Base-by-base conservation (phyloP, 1,140 invertebrate genomes). In the Lanistes nyassanus region DNA sequence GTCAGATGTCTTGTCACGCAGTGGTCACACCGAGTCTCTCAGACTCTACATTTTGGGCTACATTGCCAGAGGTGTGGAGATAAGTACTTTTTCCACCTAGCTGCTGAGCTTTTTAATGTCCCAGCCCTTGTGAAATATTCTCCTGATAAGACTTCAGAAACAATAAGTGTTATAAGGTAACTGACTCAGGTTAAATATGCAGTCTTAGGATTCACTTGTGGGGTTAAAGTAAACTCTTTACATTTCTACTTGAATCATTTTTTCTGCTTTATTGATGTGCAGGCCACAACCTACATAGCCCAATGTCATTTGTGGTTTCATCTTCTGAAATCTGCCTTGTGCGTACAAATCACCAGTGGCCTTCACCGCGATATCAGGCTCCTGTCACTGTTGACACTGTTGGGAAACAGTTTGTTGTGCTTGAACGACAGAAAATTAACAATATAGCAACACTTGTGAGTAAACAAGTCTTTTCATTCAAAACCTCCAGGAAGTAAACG, bases 291-390 rank as follows among this genome's bases (percentile, higher is more conserved):
- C 72, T 68, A 21, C 51, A 51, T 0, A 69, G 74, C 36, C 78
- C 83, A 53, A 78, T 84, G 23, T 75, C 80, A 60, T 69, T 88
- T 36, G 82, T 82, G 13, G 69, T 86, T 7, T 83, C 82, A 11
- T 51, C 77, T 6, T 53, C 74, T 19, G 79, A 85, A 55, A 39
- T 88, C 5, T 83, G 78, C 23, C 65, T 88, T 36, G 78, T 85
- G 7, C 74, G 77, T 21, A 82, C 85, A 58, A 86, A 86, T 65
- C 82, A 88, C 66, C 86, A 88, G 75, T 88, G 86, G 86, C 86
- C 86, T 23, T 80, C 86, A 73, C 85, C 86, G 55, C 66, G 84
- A 34, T 76, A 85, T 60, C 86, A 88, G 67, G 81, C 81, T 4
- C 79, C 83, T 21, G 75, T 87, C 31, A 77, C 78, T 62, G 76